These are phyloP conservation scores for Laticauda laticaudata DNA, from an alignment of 2,113 vertebrate genomes.

Conservation along the genomic window DNA sequence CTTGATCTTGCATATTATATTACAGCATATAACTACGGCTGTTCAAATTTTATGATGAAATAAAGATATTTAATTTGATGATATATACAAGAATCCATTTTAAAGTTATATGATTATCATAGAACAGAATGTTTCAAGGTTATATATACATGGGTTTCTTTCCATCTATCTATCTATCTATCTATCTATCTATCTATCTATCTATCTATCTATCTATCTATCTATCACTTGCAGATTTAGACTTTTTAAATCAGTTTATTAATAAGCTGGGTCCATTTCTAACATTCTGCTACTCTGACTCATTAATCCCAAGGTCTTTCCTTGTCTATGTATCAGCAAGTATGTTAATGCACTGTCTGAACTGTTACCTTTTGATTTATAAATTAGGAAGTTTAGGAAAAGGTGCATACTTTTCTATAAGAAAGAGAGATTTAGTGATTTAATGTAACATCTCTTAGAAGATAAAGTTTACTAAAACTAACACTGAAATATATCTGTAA, in stretches of 20 bases:
- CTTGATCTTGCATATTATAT: background rate
- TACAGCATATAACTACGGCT: background rate
- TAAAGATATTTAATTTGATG: background rate
- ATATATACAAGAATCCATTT: background rate
- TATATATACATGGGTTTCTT: background rate
- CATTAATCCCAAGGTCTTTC: background rate
- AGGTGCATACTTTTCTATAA: background rate
- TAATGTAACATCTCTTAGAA: background rate
- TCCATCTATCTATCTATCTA: background rate
- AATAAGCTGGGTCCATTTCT: background rate
- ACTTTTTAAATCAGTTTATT: background rate
- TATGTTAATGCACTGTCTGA: background rate
- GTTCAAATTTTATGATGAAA: background rate
- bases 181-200: no score
- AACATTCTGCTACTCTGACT: background rate
- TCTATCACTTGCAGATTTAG: background rate
- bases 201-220: background rate
- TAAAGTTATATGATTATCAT: background rate
- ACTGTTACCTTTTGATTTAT: background rate
- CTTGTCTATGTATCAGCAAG: background rate
- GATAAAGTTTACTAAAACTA: background rate
- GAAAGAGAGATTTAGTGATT: background rate
- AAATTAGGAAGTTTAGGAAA: background rate
- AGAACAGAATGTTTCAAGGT: background rate
- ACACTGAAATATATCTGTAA: slow-evolving; percentile 9